These are phyloP conservation scores for Gallinago paraguaiae DNA, from an alignment of 2,113 vertebrate genomes.

Conservation along the genomic window DNA sequence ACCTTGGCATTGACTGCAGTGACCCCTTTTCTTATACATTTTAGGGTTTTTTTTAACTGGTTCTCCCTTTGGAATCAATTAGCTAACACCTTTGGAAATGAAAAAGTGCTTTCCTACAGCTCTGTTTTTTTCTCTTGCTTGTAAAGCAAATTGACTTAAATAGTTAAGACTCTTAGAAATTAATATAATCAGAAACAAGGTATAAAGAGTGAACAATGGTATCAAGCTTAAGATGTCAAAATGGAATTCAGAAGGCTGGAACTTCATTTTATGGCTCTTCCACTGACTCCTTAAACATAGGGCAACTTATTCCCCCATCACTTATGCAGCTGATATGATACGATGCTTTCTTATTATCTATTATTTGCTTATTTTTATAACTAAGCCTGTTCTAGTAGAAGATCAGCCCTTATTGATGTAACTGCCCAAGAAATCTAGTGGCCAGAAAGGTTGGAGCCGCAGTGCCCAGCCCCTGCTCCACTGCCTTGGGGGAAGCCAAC, in stretches of 20 bases:
- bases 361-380: background rate
- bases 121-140: background rate
- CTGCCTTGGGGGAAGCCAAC: rapidly evolving
- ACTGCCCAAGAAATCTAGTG: background rate
- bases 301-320: background rate
- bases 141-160: background rate
- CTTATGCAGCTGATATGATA: background rate
- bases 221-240: background rate
- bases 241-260: background rate
- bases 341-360: background rate
- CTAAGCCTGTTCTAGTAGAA: background rate
- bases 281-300: background rate
- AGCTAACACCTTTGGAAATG: background rate
- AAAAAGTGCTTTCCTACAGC: background rate
- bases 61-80: background rate
- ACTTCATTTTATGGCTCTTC: background rate
- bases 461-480: background rate
- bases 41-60: background rate
- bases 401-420: background rate
- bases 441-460: background rate
- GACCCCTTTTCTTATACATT: background rate
- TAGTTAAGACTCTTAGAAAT: background rate
- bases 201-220: background rate
- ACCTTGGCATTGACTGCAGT: background rate
- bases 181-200: background rate